These are phyloP conservation scores for Unio delphinus DNA, from an alignment of 2,888 invertebrate species.

Conservation along the genomic window DNA sequence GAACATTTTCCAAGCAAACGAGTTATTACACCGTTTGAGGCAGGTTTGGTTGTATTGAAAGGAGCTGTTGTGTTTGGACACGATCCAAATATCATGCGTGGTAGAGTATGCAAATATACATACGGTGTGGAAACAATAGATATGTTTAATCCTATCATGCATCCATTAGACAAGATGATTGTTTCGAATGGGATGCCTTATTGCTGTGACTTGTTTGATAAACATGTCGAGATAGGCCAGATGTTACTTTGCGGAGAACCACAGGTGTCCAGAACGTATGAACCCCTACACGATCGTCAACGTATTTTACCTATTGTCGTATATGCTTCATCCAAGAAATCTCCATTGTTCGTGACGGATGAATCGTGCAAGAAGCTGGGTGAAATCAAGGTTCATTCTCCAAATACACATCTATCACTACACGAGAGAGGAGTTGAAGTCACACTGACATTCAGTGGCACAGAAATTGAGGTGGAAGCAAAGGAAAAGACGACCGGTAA, in stretches of 20 bases:
- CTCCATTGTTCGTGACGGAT: conserved; percentile 1
- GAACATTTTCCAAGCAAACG: neutral
- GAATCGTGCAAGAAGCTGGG: conserved; percentile 1
- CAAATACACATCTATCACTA: too few relatives aligned
- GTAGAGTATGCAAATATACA: conserved; percentile 2
- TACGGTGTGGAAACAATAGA: conserved; percentile 1
- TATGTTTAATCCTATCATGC: neutral
- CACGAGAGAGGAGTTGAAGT: too few relatives aligned
- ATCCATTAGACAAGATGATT: conserved; percentile 2
- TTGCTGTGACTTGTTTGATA: conserved; percentile 1
- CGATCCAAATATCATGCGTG: neutral
- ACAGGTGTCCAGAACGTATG: neutral
- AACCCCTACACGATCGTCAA: neutral
- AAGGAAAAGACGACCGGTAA: too few relatives aligned
- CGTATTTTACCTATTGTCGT: neutral
- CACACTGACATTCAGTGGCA: too few relatives aligned
- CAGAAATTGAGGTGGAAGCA: too few relatives aligned
- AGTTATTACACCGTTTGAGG: conserved; percentile 1
- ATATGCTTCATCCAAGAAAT: conserved; percentile 1
- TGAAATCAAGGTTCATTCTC: neutral
- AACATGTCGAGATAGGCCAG: neutral
- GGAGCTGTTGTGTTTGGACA: conserved; percentile 5
- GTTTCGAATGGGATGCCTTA: neutral
- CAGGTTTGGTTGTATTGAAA: conserved; percentile 1
- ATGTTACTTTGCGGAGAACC: neutral